phyloP scores from a whole-genome alignment of 2,888 invertebrate species.

The Phalangium opilio region DNA sequence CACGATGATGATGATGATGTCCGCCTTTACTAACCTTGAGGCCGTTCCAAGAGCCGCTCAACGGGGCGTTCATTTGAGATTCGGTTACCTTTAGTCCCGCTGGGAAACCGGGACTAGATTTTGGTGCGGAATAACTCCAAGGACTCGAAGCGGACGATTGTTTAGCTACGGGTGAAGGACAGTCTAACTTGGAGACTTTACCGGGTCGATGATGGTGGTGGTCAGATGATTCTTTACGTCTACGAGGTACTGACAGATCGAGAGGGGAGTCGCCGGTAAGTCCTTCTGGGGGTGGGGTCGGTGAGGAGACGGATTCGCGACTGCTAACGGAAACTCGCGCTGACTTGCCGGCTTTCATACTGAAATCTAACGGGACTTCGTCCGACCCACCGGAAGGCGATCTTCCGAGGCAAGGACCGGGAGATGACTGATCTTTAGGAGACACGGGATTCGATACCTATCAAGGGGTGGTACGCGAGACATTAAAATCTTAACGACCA shows the following conservation, averaged over 20 bases:
- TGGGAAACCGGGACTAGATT: slow-evolving; percentile 5
- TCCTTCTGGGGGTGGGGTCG: slow-evolving; percentile 42
- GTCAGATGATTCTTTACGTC: neutral
- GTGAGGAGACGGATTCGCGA: slow-evolving; percentile 35
- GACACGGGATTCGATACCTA: no score
- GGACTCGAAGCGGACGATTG: slow-evolving; percentile 8
- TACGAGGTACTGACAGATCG: slow-evolving; percentile 53
- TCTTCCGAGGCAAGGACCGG: neutral
- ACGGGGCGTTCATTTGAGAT: slow-evolving; percentile 5
- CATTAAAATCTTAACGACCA: no score
- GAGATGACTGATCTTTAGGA: no score
- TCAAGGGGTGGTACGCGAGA: no score
- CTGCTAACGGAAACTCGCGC: slow-evolving; percentile 6
- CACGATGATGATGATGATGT: slow-evolving; percentile 8
- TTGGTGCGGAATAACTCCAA: slow-evolving; percentile 16
- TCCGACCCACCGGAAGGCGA: neutral
- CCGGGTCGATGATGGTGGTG: no score
- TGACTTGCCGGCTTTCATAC: slow-evolving; percentile 44
- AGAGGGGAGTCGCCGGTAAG: slow-evolving; percentile 46
- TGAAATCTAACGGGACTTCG: slow-evolving; percentile 45
- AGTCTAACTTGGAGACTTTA: no score
- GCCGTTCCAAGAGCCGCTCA: slow-evolving; percentile 1
- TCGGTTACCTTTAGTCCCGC: neutral
- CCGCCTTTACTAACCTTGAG: neutral
- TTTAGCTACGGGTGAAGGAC: no score